Evolutionary conservation across 2,888 invertebrate genomes (phyloP).

Genomic region (Lutraria lutraria): DNA sequence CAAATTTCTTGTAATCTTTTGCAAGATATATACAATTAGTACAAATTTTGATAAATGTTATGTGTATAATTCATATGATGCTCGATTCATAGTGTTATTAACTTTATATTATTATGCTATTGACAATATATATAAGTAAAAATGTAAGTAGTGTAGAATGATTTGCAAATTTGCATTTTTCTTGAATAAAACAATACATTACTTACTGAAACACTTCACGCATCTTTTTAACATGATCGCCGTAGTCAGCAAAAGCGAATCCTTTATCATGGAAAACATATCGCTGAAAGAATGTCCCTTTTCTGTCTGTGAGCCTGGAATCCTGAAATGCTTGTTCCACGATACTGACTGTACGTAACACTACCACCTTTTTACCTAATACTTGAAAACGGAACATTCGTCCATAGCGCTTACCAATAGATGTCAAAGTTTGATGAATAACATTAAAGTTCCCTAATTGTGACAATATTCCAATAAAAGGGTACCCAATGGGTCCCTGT

Average conservation of each 20-base stretch:
- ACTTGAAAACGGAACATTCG: conserved; percentile 56
- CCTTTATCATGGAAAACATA: conserved; percentile 61
- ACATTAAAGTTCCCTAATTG: conserved; percentile 50
- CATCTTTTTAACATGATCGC: conserved; percentile 51
- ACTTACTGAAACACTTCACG: conserved; percentile 60
- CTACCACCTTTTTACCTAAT: conserved; percentile 55
- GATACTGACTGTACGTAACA: conserved; percentile 59
- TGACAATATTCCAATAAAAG: conserved; percentile 58
- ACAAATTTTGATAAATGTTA: too few species aligned
- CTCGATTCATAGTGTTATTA: too few species aligned
- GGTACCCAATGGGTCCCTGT: conserved; percentile 61
- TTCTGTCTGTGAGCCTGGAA: conserved; percentile 41
- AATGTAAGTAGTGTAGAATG: too few species aligned
- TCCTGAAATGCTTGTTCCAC: conserved; percentile 50
- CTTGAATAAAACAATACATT: too few species aligned
- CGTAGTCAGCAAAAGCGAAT: conserved; percentile 62
- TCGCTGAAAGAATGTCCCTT: conserved; percentile 60
- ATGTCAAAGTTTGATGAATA: conserved; percentile 61
- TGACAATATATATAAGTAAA: too few species aligned
- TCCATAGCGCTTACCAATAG: conserved; percentile 58
- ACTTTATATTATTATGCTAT: too few species aligned
- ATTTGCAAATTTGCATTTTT: too few species aligned
- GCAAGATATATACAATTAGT: too few species aligned
- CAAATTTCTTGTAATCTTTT: too few species aligned
- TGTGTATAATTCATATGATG: too few species aligned